These are phyloP conservation scores for Aurelia aurita DNA, from an alignment of 30 jellyfish, hydroid and myxozoan species.

Conservation along the genomic window DNA sequence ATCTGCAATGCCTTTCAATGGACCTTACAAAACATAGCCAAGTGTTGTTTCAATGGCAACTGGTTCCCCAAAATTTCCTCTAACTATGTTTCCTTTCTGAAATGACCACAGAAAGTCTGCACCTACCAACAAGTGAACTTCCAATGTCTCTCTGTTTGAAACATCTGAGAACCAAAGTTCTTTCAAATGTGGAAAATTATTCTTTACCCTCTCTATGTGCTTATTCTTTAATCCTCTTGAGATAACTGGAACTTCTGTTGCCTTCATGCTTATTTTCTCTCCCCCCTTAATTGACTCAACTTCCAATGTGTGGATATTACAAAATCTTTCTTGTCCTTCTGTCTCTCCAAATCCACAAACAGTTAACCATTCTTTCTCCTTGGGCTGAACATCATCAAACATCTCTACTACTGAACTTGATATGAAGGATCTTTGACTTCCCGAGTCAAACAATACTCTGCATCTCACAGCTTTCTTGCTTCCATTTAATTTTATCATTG, in stretches of 20 bases:
- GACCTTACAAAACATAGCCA: conserved; percentile 40
- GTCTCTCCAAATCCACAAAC: conserved; percentile 33
- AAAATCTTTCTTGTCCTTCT: conserved; percentile 4
- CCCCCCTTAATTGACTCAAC: conserved; percentile 33
- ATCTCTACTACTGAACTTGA: conserved; percentile 16
- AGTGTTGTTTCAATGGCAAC: conserved; percentile 39
- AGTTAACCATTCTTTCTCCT: conserved; percentile 9
- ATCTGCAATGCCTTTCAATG: conserved; percentile 23
- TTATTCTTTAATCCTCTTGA: conserved; percentile 36
- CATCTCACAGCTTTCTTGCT: conserved; percentile 20
- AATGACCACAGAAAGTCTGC: conserved; percentile 28
- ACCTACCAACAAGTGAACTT: conserved; percentile 21
- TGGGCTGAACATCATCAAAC: background rate
- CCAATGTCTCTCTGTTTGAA: conserved; percentile 24
- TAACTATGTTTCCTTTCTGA: conserved; percentile 15
- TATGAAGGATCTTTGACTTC: conserved; percentile 40
- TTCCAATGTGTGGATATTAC: conserved; percentile 15
- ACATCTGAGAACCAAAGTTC: conserved; percentile 41
- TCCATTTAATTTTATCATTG: no score
- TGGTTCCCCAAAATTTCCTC: conserved; percentile 44
- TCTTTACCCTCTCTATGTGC: conserved; percentile 5
- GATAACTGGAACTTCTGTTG: conserved; percentile 38
- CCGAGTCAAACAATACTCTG: conserved; percentile 37
- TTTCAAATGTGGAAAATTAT: background rate
- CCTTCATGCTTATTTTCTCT: no score